These are phyloP conservation scores for Anoplopoma fimbria DNA, from an alignment of 2,113 vertebrate genomes.

Conservation along the genomic window DNA sequence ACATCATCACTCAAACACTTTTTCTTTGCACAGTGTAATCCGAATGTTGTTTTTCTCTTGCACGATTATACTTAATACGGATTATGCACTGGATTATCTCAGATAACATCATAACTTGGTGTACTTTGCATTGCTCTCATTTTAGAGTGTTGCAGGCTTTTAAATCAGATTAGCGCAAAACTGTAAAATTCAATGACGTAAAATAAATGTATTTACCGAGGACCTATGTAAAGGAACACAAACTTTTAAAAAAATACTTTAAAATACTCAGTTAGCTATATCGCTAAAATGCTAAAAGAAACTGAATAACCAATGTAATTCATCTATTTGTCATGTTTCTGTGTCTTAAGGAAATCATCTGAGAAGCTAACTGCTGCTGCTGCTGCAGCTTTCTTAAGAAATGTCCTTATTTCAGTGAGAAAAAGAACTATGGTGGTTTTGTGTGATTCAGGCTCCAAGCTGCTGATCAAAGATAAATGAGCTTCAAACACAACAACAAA, in stretches of 20 bases:
- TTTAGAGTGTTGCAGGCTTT: conserved; percentile 11
- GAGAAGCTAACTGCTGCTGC: background rate
- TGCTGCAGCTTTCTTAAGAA: background rate
- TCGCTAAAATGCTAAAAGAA: background rate
- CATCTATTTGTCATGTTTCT: background rate
- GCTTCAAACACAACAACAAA: background rate
- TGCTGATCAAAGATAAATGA: conserved; percentile 10
- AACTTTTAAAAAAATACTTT: background rate
- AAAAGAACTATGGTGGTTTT: conserved; percentile 2
- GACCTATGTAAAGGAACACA: background rate
- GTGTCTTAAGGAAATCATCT: background rate
- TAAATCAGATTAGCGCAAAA: background rate
- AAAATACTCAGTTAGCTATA: background rate
- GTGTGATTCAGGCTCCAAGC: background rate
- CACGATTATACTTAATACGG: conserved; percentile 4
- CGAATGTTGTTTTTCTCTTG: conserved; percentile 39
- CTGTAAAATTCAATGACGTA: background rate
- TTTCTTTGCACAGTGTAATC: conserved; percentile 6
- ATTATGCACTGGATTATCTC: conserved; percentile 46
- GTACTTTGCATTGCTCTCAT: conserved; percentile 19
- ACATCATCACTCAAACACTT: background rate
- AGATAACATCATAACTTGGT: conserved; percentile 32
- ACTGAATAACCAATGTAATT: background rate
- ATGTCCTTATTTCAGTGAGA: background rate
- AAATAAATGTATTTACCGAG: background rate